Conservation (phyloP, 2,888 invertebrate genomes). For the Noctuana brunneofusca region DNA sequence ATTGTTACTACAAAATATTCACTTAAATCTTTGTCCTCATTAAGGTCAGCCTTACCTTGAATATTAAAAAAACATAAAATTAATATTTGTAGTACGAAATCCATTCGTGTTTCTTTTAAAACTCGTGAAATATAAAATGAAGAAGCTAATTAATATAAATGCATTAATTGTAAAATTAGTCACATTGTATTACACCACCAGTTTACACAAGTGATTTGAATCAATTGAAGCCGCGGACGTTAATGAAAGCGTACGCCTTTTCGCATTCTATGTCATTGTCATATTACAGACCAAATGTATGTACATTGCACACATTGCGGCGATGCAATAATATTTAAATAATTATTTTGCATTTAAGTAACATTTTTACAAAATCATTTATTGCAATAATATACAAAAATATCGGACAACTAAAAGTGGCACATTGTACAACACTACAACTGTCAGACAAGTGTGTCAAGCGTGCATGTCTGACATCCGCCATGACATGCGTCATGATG, state of each 20-base stretch:
- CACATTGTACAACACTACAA: conserved; percentile 25
- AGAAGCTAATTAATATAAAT: conserved; percentile 38
- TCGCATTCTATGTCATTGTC: conserved; percentile 22
- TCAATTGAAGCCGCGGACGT: conserved; percentile 27
- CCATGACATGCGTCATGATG: no score
- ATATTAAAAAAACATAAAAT: conserved; percentile 34
- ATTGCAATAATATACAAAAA: not conserved
- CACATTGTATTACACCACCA: conserved; percentile 46
- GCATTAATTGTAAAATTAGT: conserved; percentile 47
- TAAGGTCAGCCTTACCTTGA: conserved; percentile 36
- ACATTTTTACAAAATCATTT: not conserved
- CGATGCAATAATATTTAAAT: not conserved
- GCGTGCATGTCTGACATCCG: conserved; percentile 3
- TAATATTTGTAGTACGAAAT: conserved; percentile 32
- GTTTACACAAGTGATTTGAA: conserved; percentile 61
- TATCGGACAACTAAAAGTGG: conserved; percentile 5
- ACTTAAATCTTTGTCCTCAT: not conserved
- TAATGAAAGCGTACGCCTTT: conserved; percentile 21
- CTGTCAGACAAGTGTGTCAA: conserved; percentile 28
- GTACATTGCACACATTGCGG: not conserved
- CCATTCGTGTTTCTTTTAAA: conserved; percentile 36
- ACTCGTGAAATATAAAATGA: conserved; percentile 32
- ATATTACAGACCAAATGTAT: conserved; percentile 1
- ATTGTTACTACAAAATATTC: conserved; percentile 15
- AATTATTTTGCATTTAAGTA: not conserved